Percentiles rank a stretch among this genome's conserved stretches.
Conservation (phyloP, 2,797 vertebrate species). For the Sebastolobus alascanus region DNA sequence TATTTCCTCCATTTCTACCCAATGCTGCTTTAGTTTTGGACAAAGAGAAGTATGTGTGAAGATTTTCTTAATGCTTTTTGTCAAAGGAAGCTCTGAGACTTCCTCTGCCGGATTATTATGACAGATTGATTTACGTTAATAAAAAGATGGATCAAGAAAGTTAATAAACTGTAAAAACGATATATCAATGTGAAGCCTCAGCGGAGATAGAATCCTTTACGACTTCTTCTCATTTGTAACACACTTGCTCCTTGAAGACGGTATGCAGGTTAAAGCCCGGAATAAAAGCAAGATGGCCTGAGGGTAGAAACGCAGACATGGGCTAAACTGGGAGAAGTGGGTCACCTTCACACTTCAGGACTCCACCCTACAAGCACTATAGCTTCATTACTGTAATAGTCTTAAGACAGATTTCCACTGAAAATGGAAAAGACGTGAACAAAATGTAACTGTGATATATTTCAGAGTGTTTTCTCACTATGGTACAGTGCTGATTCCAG, state of each 20-base stretch:
- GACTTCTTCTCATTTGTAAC: slow-evolving; percentile 40
- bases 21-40: neutral
- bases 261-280: slow-evolving; percentile 70
- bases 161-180: neutral
- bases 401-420: slow-evolving; percentile 39
- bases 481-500: neutral
- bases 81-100: neutral
- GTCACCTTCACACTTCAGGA: slow-evolving; percentile 81
- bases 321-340: slow-evolving; percentile 83
- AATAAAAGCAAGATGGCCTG: slow-evolving; percentile 73
- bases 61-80: neutral
- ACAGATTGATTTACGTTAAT: neutral
- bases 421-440: slow-evolving; percentile 20
- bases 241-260: slow-evolving; percentile 49
- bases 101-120: slow-evolving; percentile 8
- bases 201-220: slow-evolving; percentile 20
- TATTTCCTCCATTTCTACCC: too few species aligned
- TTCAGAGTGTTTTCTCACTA: neutral
- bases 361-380: slow-evolving; percentile 48
- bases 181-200: neutral
- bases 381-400: slow-evolving; percentile 64
- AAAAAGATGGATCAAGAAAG: neutral
- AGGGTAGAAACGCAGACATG: slow-evolving; percentile 75
- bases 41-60: neutral
- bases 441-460: neutral